Base-by-base conservation (phyloP, 2,797 vertebrate genomes). In the Megalops cyprinoides region DNA sequence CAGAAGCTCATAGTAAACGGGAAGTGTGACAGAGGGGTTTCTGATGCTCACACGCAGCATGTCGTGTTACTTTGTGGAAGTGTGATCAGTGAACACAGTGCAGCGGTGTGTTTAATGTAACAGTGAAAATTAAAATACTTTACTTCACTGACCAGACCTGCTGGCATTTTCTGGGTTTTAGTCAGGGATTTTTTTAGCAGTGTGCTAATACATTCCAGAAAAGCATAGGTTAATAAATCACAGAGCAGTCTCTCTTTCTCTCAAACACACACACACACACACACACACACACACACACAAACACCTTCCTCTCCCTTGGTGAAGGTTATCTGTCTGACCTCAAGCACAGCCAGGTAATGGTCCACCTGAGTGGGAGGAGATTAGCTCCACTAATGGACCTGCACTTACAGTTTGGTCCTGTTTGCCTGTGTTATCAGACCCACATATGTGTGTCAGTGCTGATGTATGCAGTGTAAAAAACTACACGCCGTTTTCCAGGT, bases 271-370 rank as follows among this genome's bases (percentile, higher is more conserved):
- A 55, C 75, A 55, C 34, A 37, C 56, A 39, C 74, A 56, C 75
- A 73, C 49, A 48, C 62, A 78, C 74, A 55, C 46, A 82, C 44
- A 65, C 18, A 65, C n/a, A 75, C 23, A 51, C 76, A 44, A 46
- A 82, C 34, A 74, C 12, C 73, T 23, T 12, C 4, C 25, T 53
- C 42, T 44, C 28, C 60, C 46, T 15, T 67, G 37, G 51, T 28
- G 74, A 80, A 74, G 75, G 49, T 48, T 77, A 83, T 67, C 82
- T 75, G 79, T 28, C 31, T 67, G 48, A 74, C 56, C 65, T 65
- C 10, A 65, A 56, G 42, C 75, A 12, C 49, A 76, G n/a, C n/a
- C n/a, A n/a, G 67, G 67, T 71, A 71, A 71, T 71, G 37, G 71
- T 44, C 67, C 67, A 71, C 67, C 37, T 44, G 20, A 8, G 14